These are phyloP conservation scores for Pimpla rufipes DNA, from an alignment of 2,888 invertebrate genomes.

Conservation along the genomic window DNA sequence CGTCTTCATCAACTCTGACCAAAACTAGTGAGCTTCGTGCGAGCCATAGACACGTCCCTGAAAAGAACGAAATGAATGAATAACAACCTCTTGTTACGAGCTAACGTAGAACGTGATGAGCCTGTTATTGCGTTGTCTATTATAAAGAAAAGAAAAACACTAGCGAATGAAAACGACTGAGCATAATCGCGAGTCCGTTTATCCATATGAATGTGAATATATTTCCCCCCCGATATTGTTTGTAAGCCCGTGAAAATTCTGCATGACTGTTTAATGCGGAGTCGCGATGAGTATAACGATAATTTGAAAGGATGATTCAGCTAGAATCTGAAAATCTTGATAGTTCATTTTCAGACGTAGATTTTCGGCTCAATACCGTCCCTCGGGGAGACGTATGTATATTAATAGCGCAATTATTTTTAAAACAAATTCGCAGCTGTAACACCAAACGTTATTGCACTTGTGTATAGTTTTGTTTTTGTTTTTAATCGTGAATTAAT, in stretches of 20 bases:
- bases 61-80: conserved; percentile 22
- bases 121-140: conserved; percentile 46
- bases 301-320: background rate
- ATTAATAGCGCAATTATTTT: conserved; percentile 41
- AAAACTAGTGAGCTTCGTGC: conserved; percentile 59
- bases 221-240: conserved; percentile 1
- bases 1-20: conserved; percentile 63
- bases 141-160: conserved; percentile 34
- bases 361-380: conserved; percentile 35
- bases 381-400: conserved; percentile 18
- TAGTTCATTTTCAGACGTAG: conserved; percentile 20
- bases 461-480: conserved; percentile 38
- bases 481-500: conserved; percentile 29
- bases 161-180: conserved; percentile 60
- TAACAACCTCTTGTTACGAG: conserved; percentile 37
- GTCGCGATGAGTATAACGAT: conserved; percentile 35
- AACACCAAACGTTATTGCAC: background rate
- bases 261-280: conserved; percentile 15
- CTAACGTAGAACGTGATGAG: conserved; percentile 46
- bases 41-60: conserved; percentile 32
- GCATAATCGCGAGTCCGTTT: conserved; percentile 60
- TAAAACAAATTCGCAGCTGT: conserved; percentile 22
- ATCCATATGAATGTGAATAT: conserved; percentile 46
- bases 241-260: conserved; percentile 17
- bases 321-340: conserved; percentile 16